A percentile compares a stretch with the other conserved stretches of the same genome.
phyloP scores from a whole-genome alignment of 2,797 vertebrate genomes.

The Sebastes matsubarae region DNA sequence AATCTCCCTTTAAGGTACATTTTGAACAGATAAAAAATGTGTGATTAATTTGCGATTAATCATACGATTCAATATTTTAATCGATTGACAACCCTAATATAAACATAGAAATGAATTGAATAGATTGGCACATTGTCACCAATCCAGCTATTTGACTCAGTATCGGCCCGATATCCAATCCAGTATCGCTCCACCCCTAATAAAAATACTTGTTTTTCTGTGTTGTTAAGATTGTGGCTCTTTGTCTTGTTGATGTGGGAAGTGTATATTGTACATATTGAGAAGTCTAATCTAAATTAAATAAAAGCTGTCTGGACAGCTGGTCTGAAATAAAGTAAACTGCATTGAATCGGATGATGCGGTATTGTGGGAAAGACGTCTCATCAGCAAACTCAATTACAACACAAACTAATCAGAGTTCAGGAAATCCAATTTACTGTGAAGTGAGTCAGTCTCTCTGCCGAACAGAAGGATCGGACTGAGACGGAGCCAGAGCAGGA shows the following conservation, averaged over 20 bases:
- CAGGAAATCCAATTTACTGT: slow-evolving; percentile 53
- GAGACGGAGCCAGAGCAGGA: background rate
- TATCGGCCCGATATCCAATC: too few relatives aligned
- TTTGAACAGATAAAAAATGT: too few relatives aligned
- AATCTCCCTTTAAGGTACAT: too few relatives aligned
- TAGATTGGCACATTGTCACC: too few relatives aligned
- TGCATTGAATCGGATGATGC: background rate
- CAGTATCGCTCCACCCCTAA: too few relatives aligned
- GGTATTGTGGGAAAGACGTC: background rate
- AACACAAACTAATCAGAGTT: slow-evolving; percentile 30
- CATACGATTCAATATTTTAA: too few relatives aligned
- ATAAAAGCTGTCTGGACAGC: background rate
- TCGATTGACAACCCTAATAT: too few relatives aligned
- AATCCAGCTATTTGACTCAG: too few relatives aligned
- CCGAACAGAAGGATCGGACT: background rate
- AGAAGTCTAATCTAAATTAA: background rate
- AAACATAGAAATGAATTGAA: too few relatives aligned
- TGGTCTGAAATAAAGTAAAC: background rate
- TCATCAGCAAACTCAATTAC: slow-evolving; percentile 38
- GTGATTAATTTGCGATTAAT: too few relatives aligned
- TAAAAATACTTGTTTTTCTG: background rate
- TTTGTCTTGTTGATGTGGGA: background rate
- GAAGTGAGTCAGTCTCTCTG: slow-evolving; percentile 23
- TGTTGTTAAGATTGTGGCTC: background rate
- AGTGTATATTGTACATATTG: background rate